phyloP scores from a whole-genome alignment of 1,140 invertebrate genomes.

The Trachelipus rathkii region DNA sequence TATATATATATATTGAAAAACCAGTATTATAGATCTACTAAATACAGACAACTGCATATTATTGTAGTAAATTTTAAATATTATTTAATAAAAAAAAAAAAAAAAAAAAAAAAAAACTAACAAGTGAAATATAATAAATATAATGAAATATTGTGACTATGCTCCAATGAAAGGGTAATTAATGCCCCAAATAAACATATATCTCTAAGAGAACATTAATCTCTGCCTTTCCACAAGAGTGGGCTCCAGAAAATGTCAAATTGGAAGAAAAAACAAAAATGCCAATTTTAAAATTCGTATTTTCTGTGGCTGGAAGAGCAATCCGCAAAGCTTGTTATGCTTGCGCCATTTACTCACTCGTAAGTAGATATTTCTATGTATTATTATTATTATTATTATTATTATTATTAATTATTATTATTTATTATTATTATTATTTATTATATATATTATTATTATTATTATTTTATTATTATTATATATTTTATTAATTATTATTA shows the following conservation, averaged over 20 bases:
- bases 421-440: too few relatives aligned
- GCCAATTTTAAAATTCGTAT: constrained; percentile 16
- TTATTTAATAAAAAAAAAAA: too few relatives aligned
- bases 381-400: constrained; percentile 2
- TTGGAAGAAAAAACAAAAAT: background rate
- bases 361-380: background rate
- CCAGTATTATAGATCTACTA: too few relatives aligned
- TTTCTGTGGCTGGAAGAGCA: constrained; percentile 24
- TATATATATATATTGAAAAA: background rate
- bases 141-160: too few relatives aligned
- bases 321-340: constrained; percentile 20
- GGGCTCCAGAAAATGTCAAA: background rate
- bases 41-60: too few relatives aligned
- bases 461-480: too few relatives aligned
- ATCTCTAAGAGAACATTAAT: background rate
- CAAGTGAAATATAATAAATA: too few relatives aligned
- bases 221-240: background rate
- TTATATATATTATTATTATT: too few relatives aligned
- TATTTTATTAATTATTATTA: too few relatives aligned
- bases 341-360: constrained; percentile 19
- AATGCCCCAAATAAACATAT: background rate
- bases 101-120: too few relatives aligned
- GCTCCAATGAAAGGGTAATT: background rate
- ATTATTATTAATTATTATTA: background rate
- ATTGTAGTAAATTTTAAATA: too few relatives aligned